Evolutionary conservation across 2,797 vertebrate species (phyloP).

Genomic region (Chiloscyllium punctatum): DNA sequence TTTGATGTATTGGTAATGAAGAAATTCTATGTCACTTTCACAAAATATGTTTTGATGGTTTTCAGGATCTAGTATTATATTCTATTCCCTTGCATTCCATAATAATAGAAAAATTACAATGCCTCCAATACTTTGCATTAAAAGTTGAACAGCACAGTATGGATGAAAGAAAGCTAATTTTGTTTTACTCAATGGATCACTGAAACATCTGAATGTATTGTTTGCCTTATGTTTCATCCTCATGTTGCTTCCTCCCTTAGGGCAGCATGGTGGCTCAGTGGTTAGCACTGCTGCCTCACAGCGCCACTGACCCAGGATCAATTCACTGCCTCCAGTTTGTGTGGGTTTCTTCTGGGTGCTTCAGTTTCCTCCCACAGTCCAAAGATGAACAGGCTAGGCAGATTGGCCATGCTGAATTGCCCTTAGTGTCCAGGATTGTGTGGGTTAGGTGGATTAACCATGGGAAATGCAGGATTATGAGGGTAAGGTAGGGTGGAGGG

Average conservation of each 20-base stretch:
- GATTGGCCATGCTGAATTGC: no score
- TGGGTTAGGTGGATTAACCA: no score
- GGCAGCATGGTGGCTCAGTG: no score
- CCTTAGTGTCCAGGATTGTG: no score
- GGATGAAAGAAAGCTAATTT: background rate
- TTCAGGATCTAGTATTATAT: background rate
- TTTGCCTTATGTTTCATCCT: background rate
- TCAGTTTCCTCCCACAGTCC: no score
- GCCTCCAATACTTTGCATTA: background rate
- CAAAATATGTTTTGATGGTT: background rate
- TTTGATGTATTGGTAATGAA: background rate
- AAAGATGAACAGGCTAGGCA: no score
- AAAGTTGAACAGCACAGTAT: background rate
- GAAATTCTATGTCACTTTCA: background rate
- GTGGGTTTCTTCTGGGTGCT: no score
- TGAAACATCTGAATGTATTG: constrained; percentile 19
- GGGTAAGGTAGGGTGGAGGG: no score
- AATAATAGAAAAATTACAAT: background rate
- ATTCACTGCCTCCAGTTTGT: no score
- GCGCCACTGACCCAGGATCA: no score
- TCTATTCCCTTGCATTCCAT: background rate
- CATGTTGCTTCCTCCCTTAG: background rate
- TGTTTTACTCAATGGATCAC: background rate
- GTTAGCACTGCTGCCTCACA: no score
- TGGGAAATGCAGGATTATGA: no score